Evolutionary conservation across 2,113 vertebrate genomes (phyloP), one percentile per base, ranked within the genome.

Genomic region (Polypterus bichir): DNA sequence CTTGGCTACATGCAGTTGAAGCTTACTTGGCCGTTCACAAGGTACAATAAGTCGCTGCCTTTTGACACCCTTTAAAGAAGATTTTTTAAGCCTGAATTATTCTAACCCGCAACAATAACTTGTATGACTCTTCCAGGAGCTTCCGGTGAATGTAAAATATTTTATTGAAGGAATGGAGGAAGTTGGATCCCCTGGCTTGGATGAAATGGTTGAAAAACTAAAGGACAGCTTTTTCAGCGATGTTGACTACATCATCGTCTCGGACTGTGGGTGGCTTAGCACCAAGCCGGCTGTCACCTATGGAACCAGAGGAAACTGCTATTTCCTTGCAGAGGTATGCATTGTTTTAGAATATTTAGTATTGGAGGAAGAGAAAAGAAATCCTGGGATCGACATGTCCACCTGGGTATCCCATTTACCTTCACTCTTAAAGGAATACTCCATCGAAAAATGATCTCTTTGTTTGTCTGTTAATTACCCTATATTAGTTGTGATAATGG

Each of bases 121-220:
- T 51, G 49, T 51, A 2, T 9, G 9, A 2, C 9, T 9, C 5
- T 57, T 48, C 47, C 68, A 90, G 87, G 85, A 83, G 9, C 80
- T 89, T 46, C 87, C 88, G 0, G 88, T 89, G 10, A 91, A 91
- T 58, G 81, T 91, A 54, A 89, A 88, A 74, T 83, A 87, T 62
- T 46, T 91, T 44, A 80, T 89, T 2, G 88, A 91, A 73, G 87
- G 84, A 9, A 89, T 91, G 87, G 88, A 91, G 69, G 88, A 91
- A 76, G 84, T 81, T 0, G 88, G 88, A 46, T 89, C 86, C 1
- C 77, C 79, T 1, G 88, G 88, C 47, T 73, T 91, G 64, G 78
- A 85, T 0, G 68, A 72, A 11, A 76, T 89, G 74, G 77, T 89
- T n/a, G 11, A 77, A 54, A 69, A 79, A 44, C 80, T 83, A 71